Evolutionary conservation across 2,797 vertebrate genomes (phyloP), one percentile per base, ranked within the genome.

Genomic region (Siniperca scherzeri): DNA sequence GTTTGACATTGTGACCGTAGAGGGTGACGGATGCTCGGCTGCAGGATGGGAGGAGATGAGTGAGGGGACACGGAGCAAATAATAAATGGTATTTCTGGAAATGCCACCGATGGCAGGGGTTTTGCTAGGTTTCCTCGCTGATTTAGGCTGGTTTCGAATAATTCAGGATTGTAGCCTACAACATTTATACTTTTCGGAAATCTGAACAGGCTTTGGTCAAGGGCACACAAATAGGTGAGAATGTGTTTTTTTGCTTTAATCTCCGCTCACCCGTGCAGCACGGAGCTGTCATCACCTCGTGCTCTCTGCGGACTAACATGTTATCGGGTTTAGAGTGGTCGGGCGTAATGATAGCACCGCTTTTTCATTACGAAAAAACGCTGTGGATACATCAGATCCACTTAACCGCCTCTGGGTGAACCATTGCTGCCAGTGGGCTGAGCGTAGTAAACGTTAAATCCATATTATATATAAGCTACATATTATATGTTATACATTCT

Each of bases 1-100:
- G 92, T 95, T 94, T 94, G 94, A 93, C 81, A 88, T 93, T 94
- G 92, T 91, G 94, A 92, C 89, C 94, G 87, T 91, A 93, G 95
- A 97, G 97, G 97, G 97, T 97, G 94, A 98, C 97, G 92, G 97
- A 98, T 94, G 96, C 96, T 93, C 96, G 96, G 95, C 91, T 97
- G 93, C 96, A 96, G 94, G 96, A 95, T 80, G 96, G 95, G 86
- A 90, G 90, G 91, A 86, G 89, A 87, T 76, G 89, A 84, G 79
- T 42, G 67, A 77, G 72, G 65, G 72, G 87, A 84, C 72, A 76
- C 83, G 68, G 84, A 69, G 71, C 73, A 80, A 82, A 88, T 80
- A 83, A 74, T 81, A 78, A 79, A 93, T 83, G 79, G 90, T 82
- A 86, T 92, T 90, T 83, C 42, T 40, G 83, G 88, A 91, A 83